A percentile compares a stretch with the other conserved stretches of the same genome.
phyloP scores from a whole-genome alignment of 2,888 invertebrate species.

The Cephonodes hylas region DNA sequence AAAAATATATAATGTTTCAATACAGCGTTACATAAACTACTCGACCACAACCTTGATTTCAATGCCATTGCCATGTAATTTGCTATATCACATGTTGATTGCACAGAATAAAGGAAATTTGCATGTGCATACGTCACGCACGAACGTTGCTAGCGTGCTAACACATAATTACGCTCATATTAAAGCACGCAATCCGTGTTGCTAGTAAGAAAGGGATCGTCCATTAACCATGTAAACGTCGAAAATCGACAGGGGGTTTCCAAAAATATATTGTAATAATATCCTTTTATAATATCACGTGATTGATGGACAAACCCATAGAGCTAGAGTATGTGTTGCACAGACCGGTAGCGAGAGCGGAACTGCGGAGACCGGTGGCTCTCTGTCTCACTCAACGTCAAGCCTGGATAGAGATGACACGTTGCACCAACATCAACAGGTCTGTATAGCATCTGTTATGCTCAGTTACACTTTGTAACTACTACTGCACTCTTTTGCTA shows the following conservation, averaged over 20 bases:
- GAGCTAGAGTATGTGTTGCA: constrained; percentile 48
- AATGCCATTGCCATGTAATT: background rate
- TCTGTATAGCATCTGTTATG: constrained; percentile 33
- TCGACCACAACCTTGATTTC: background rate
- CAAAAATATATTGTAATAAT: too few relatives aligned
- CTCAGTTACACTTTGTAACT: background rate
- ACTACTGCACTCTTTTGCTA: background rate
- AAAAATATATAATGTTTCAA: too few relatives aligned
- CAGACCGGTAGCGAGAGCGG: constrained; percentile 81
- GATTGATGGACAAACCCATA: too few relatives aligned
- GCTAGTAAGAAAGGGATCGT: constrained; percentile 29
- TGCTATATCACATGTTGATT: background rate
- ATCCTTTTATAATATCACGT: too few relatives aligned
- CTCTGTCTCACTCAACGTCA: constrained; percentile 90
- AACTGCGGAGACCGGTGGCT: constrained; percentile 82
- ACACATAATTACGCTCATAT: background rate
- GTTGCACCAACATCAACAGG: constrained; percentile 80
- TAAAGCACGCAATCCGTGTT: background rate
- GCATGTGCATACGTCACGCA: background rate
- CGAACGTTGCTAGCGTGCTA: background rate
- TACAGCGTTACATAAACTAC: too few relatives aligned
- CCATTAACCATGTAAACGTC: too few relatives aligned
- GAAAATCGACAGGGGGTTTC: too few relatives aligned
- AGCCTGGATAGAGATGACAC: constrained; percentile 93
- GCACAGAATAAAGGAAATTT: background rate